Conservation (phyloP, 2,888 invertebrate genomes). For the Yponomeuta sedellus region DNA sequence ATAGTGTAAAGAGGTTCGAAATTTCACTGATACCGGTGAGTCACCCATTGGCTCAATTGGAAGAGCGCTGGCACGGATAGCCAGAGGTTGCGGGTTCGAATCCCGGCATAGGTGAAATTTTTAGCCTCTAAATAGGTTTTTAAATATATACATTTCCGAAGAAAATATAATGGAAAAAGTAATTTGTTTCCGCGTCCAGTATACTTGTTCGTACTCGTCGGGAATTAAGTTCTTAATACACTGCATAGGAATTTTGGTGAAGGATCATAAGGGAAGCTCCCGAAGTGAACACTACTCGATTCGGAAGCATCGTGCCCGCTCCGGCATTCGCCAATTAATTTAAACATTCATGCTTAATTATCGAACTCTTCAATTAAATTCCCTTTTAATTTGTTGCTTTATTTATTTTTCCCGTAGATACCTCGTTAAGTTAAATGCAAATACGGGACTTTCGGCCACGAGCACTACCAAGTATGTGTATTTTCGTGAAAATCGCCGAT, state of each 20-base stretch:
- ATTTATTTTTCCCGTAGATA: constrained; percentile 45
- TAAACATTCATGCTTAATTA: constrained; percentile 73
- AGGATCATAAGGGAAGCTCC: neutral
- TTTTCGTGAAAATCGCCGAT: neutral
- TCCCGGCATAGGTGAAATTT: too few species aligned
- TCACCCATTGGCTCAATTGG: too few species aligned
- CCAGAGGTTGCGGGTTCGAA: too few species aligned
- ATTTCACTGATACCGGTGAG: too few species aligned
- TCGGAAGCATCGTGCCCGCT: constrained; percentile 6
- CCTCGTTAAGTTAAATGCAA: constrained; percentile 41
- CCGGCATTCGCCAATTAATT: constrained; percentile 61
- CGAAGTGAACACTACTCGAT: constrained; percentile 3
- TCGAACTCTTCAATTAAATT: constrained; percentile 68
- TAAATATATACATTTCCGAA: too few species aligned
- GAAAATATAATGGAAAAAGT: too few species aligned
- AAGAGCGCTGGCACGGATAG: too few species aligned
- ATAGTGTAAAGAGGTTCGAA: too few species aligned
- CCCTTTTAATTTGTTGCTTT: constrained; percentile 64
- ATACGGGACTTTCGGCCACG: constrained; percentile 38
- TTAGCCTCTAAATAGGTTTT: too few species aligned
- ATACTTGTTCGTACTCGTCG: too few species aligned
- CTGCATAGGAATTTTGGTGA: neutral
- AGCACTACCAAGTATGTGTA: constrained; percentile 25
- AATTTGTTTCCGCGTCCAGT: too few species aligned
- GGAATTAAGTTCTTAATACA: neutral